Base-by-base conservation (phyloP, 2,888 invertebrate genomes). In the Volucella zonaria region DNA sequence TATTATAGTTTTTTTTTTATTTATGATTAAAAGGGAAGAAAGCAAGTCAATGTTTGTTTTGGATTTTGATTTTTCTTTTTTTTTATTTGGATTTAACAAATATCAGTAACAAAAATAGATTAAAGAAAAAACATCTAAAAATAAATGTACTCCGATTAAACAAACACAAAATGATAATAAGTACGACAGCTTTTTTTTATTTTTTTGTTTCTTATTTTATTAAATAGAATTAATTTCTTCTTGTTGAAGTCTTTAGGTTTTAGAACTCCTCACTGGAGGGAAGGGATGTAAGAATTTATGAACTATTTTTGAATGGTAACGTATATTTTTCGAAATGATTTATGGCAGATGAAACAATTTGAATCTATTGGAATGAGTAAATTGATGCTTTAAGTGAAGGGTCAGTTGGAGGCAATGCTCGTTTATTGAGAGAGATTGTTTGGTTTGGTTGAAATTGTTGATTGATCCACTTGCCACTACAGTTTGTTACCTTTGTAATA, bases 131-230 rank as follows among this genome's bases (percentile, higher is more conserved):
- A 83, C 75, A 83, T 83, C 71, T 80, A 76, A 77, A 77, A 85
- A 77, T 81, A 85, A 73, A 73, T 85, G 76, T 68, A 85, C 62
- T 80, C 85, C 81, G 76, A 85, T 73, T 68, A 74, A 85, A 81
- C 85, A 85, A 85, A 85, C 81, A 85, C 73, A 85, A 77, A 81
- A 81, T 71, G 79, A 64, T 64, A 51, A 45, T 56, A 64, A 45
- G 56, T 31, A 54, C 51, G 47, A 51, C 40, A 52, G 23, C 31
- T 23, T n/a, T 52, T 61, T 76, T 18, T 49, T 23, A 31, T 47
- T 51, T 38, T 11, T 66, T 64, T 42, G 31, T 42, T 42, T 15
- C 51, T 9, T 42, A 11, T 68, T 23, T 23, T 23, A 11, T 52
- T 52, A 0, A 14, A 52, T 12, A 52, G n/a, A 54, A 54, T 31